Percentiles rank a stretch among this genome's conserved stretches.
These are phyloP conservation scores for Bombus superbus DNA, from an alignment of 1,140 invertebrate genomes.

Conservation along the genomic window DNA sequence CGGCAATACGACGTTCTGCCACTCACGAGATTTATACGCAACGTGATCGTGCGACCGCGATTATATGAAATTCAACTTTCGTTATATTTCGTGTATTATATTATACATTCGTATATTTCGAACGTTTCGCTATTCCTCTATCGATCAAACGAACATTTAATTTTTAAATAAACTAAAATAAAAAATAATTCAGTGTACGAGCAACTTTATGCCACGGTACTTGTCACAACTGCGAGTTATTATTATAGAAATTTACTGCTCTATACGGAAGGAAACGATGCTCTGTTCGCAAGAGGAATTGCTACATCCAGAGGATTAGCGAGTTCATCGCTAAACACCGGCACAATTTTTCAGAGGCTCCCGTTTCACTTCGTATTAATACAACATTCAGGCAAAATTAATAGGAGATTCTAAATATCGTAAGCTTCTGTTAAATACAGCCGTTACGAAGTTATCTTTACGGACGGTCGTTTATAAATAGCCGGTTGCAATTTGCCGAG, in stretches of 20 bases:
- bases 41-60: no score
- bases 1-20: no score
- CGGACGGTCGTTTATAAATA: constrained; percentile 35
- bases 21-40: no score
- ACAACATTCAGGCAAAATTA: constrained; percentile 1
- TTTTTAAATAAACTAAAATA: not conserved
- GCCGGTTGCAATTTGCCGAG: not conserved
- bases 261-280: no score
- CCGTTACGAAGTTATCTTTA: constrained; percentile 32
- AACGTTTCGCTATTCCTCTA: not conserved
- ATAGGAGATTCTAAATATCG: constrained; percentile 32
- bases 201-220: not conserved
- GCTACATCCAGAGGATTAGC: not conserved
- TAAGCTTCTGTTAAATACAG: constrained; percentile 37
- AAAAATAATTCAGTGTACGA: not conserved
- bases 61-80: no score
- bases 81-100: not conserved
- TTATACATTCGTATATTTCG: no score
- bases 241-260: no score
- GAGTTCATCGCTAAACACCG: not conserved
- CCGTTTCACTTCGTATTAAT: not conserved
- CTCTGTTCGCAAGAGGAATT: not conserved
- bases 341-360: not conserved
- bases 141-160: not conserved
- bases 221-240: not conserved